These are phyloP conservation scores for Rugalucina vietnamica DNA, from an alignment of 2,888 invertebrate genomes.

Conservation along the genomic window DNA sequence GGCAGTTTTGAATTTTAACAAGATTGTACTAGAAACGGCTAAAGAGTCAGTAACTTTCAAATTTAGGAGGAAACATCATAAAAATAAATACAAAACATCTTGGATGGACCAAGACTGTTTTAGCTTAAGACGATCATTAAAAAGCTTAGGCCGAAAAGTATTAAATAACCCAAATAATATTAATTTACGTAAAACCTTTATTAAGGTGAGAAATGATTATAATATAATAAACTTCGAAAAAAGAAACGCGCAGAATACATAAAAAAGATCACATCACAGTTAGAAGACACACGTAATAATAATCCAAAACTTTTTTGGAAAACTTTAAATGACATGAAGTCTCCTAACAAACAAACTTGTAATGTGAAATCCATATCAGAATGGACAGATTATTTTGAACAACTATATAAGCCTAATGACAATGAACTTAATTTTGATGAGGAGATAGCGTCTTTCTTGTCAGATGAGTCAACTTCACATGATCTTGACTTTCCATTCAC, in stretches of 20 bases:
- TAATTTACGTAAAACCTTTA: slow-evolving; percentile 6
- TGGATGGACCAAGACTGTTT: no score
- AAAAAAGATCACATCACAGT: not conserved
- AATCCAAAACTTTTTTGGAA: slow-evolving; percentile 22
- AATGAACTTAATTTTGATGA: not conserved
- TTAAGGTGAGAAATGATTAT: slow-evolving; percentile 6
- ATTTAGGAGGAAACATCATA: no score
- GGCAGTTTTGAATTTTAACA: no score
- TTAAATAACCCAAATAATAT: slow-evolving; percentile 15
- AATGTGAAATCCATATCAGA: not conserved
- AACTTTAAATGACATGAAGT: not conserved
- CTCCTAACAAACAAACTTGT: not conserved
- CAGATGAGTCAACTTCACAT: not conserved
- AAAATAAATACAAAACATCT: no score
- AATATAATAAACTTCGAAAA: slow-evolving; percentile 12
- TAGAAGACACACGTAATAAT: not conserved
- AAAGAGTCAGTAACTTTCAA: no score
- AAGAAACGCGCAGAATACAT: not conserved
- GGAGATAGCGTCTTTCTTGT: not conserved
- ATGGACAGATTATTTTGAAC: slow-evolving; percentile 4
- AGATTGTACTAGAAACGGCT: no score
- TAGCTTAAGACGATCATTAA: no score
- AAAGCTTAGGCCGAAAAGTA: no score
- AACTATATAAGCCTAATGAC: not conserved
- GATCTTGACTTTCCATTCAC: slow-evolving; percentile 6